Evolutionary conservation across 2,113 vertebrate genomes (phyloP), one percentile per base, ranked within the genome.

Genomic region (Noctilio leporinus): DNA sequence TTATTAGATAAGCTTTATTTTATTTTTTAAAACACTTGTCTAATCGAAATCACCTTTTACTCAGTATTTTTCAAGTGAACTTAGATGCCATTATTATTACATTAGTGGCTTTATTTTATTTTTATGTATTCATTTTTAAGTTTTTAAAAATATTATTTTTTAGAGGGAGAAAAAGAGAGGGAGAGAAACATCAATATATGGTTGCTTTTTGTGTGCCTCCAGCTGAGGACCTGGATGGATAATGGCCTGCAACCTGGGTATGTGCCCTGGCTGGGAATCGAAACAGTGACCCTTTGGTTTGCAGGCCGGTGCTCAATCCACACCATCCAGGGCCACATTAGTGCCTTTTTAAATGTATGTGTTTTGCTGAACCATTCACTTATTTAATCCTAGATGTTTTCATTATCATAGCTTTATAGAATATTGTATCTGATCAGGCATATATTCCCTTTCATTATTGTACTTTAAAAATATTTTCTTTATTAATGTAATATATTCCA

Each of bases 391-490:
- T 82, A 92, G 51, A 72, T 72, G 22, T 84, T 83, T 91, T 86
- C 78, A 83, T 73, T 73, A 65, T 91, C 77, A 55, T 55, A 84
- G 26, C 7, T 75, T 89, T 59, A 47, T 1, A 86, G 70, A 64
- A 89, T 69, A 45, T n/a, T 65, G 19, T 49, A 72, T 65, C 38
- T 87, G 14, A 20, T 22, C 10, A 40, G 10, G 30, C 67, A 43
- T 62, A 33, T 51, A 80, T 30, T 93, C 16, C 12, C 10, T 10
- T 30, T 78, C 26, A 40, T 57, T 86, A 59, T 35, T 84, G 30
- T 77, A 75, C n/a, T 55, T 78, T 82, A 45, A 91, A 78, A 94
- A 62, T 7, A 64, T 73, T 92, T 89, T 89, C 53, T 92, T 86
- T 40, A 45, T 64, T 83, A 91, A 51, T 72, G 20, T 20, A 82